Conservation (phyloP, 1,140 invertebrate species). For the Berghia stephanieae region DNA sequence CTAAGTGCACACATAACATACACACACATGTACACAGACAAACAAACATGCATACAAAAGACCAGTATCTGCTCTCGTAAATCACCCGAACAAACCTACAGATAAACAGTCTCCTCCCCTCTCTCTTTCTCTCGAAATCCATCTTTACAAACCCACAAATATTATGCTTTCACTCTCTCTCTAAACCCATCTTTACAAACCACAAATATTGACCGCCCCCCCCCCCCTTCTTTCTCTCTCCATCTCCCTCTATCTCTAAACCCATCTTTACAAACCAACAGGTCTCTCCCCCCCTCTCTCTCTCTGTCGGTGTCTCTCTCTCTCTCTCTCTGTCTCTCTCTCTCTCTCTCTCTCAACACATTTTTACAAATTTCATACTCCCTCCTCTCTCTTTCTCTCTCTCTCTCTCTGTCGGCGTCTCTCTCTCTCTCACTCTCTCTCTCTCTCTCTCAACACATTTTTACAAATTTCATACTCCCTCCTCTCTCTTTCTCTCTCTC, state of each 20-base stretch:
- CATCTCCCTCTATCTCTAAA: conserved; percentile 15
- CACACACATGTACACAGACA: too few species aligned
- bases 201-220: too few species aligned
- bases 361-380: neutral
- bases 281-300: neutral
- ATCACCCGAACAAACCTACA: too few species aligned
- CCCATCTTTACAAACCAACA: neutral
- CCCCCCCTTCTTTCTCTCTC: conserved; percentile 8
- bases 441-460: neutral
- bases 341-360: neutral
- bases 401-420: conserved; percentile 7
- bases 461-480: neutral
- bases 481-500: neutral
- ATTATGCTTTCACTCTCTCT: too few species aligned
- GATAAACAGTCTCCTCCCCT: too few species aligned
- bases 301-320: neutral
- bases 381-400: conserved; percentile 17
- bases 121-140: too few species aligned
- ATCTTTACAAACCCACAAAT: too few species aligned
- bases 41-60: too few species aligned
- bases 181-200: too few species aligned
- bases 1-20: too few species aligned
- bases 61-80: too few species aligned
- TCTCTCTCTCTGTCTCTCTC: conserved; percentile 21
- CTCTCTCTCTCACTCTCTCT: conserved; percentile 16